Base-by-base conservation (phyloP, 2,113 vertebrate species). In the Peromyscus californicus region DNA sequence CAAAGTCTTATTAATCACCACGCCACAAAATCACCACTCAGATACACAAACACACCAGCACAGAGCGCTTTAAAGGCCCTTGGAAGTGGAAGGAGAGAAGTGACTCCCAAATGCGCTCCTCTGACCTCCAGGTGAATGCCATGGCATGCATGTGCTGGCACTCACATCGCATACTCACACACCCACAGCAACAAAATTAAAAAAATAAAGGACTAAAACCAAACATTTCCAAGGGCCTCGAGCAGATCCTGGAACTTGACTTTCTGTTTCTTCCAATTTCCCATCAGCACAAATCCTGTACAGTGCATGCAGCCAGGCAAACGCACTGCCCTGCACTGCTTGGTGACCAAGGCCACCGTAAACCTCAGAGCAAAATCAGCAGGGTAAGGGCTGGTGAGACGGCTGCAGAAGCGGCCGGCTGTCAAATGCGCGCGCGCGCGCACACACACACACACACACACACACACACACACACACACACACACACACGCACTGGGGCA, bases 371-470 rank as follows among this genome's bases (percentile, higher is more conserved):
- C 67, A 2, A n/a, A 89, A 59, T 51, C 7, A 22, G n/a, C 42
- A 9, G 7, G 1, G 5, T 0, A 42, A 57, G 54, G 33, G 79
- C 21, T 33, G 1, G 33, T 13, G 33, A n/a, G 54, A 39, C 0
- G 36, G 57, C n/a, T 39, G 80, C 57, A 5, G n/a, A n/a, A n/a
- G n/a, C n/a, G n/a, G n/a, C n/a, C n/a, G n/a, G 0, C 19, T 1
- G n/a, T 59, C 61, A 33, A 36, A 54, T 15, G 21, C 39, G n/a
- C n/a, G n/a, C n/a, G n/a, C n/a, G n/a, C n/a, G n/a, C 4, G 45
- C 9, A 9, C 11, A 9, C 51, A 8, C 15, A 21, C 29, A 1
- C 33, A 54, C 19, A 75, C 21, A 29, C 11, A 54, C 12, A 54
- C 51, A 8, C 16, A 21, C 29, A 1, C 33, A 54, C 19, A 79